Evolutionary conservation across 2,113 vertebrate species (phyloP).

Genomic region (Erythrocercus mccallii): DNA sequence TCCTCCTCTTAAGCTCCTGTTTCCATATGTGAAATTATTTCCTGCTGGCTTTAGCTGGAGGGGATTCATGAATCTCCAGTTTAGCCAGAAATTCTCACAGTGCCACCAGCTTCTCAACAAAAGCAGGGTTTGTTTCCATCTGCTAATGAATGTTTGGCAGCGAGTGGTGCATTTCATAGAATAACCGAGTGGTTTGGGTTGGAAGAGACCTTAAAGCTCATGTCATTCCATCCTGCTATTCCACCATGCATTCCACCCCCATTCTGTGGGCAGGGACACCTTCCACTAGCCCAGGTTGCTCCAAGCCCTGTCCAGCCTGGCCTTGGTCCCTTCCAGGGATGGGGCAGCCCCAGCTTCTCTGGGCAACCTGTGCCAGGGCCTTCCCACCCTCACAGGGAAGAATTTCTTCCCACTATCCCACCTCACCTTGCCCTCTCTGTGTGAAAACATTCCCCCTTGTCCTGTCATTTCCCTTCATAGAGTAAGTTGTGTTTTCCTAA

Average conservation of each 20-base stretch:
- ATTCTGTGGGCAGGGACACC: not conserved
- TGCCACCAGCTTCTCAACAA: not conserved
- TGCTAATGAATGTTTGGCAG: not conserved
- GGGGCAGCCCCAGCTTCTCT: not conserved
- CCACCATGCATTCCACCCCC: not conserved
- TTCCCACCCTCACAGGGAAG: not conserved
- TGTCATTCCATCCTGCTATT: not conserved
- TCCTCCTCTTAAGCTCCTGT: not conserved
- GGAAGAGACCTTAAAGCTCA: not conserved
- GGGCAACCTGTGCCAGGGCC: not conserved
- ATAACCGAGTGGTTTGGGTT: not conserved
- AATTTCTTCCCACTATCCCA: not conserved
- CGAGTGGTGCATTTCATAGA: not conserved
- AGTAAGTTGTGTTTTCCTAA: not conserved
- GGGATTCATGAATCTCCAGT: not conserved
- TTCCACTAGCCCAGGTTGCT: not conserved
- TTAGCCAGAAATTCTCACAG: not conserved
- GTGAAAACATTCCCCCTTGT: not conserved
- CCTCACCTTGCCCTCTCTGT: not conserved
- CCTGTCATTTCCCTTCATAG: not conserved
- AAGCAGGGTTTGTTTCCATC: not conserved
- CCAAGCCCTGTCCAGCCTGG: not conserved
- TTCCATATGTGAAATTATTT: not conserved
- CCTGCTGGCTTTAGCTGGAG: not conserved
- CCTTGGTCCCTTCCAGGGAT: not conserved